Evolutionary conservation across 2,797 vertebrate species (phyloP).

Genomic region (Falco rusticolus): DNA sequence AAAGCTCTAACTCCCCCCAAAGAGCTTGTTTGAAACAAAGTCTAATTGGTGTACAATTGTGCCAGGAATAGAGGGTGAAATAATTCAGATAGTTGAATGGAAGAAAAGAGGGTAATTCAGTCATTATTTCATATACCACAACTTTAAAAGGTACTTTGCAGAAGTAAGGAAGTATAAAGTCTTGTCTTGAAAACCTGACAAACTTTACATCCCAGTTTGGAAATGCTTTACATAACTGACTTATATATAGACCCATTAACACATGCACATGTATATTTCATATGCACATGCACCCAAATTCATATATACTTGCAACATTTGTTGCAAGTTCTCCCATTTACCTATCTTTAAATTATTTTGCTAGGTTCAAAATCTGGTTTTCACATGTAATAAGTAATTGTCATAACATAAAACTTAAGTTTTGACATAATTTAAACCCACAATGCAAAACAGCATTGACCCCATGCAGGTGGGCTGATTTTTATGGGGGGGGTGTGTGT

Average conservation of each 20-base stretch:
- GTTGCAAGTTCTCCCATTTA: background rate
- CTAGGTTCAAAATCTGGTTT: background rate
- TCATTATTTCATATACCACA: background rate
- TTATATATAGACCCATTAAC: background rate
- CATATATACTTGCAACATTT: background rate
- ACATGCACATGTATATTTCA: accelerated
- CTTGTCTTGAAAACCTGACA: background rate
- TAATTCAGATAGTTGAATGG: slow-evolving; percentile 20
- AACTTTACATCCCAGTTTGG: background rate
- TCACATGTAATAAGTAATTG: background rate
- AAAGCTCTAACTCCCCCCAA: background rate
- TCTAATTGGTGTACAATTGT: slow-evolving; percentile 56
- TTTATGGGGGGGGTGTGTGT: background rate
- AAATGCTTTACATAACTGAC: background rate
- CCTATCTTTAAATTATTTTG: background rate
- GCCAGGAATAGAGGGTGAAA: slow-evolving; percentile 10
- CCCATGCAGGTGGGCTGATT: background rate
- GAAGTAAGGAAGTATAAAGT: background rate
- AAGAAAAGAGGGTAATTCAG: background rate
- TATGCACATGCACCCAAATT: accelerated
- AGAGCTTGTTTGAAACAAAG: slow-evolving; percentile 63
- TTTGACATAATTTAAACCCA: background rate
- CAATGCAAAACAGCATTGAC: accelerated
- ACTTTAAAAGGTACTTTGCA: background rate
- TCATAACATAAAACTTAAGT: background rate